Evolutionary conservation across 2,113 vertebrate genomes (phyloP), one percentile per base, ranked within the genome.

Genomic region (Dendrocopos noguchii): DNA sequence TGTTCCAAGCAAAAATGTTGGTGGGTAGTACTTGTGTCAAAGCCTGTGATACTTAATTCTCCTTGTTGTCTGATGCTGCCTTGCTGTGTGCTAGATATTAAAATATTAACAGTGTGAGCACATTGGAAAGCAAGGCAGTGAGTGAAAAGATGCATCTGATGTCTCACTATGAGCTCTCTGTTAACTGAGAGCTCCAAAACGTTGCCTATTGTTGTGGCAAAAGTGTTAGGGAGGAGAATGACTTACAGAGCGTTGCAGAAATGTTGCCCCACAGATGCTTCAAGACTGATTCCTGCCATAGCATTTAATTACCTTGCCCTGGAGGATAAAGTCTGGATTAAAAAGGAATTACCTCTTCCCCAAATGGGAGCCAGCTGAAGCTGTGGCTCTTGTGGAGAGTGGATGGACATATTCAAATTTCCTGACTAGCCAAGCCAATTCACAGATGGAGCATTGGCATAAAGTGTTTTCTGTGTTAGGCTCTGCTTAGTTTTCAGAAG

Each of bases 11-110:
- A 84, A 85, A 65, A 78, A n/a, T 0, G 0, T 28, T 67, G 28
- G 53, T 79, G 78, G 70, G 24, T 28, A 31, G 11, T 9, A 28
- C 1, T 3, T 57, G 52, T 70, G 67, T 88, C 64, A 75, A 79
- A 89, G 72, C 22, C 36, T 57, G 22, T 64, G 36, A 39, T 88
- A 85, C 91, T 91, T 95, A 90, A 84, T 93, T 90, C 76, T 84
- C 16, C 67, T 88, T 76, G 52, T 56, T 94, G 73, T 81, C 61
- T 83, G 87, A 16, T 60, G 25, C 11, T 73, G 64, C 12, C 63
- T 36, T 67, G 29, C 75, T 90, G 55, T 50, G 55, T 75, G 16
- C 22, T 3, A 52, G 82, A 52, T 63, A 64, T 34, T 67, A 74
- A 12, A 85, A 31, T 64, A 71, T 56, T 80, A 91, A 46, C 67